Evolutionary conservation across 1,140 invertebrate genomes (phyloP).

Genomic region (Listronotus oregonensis): DNA sequence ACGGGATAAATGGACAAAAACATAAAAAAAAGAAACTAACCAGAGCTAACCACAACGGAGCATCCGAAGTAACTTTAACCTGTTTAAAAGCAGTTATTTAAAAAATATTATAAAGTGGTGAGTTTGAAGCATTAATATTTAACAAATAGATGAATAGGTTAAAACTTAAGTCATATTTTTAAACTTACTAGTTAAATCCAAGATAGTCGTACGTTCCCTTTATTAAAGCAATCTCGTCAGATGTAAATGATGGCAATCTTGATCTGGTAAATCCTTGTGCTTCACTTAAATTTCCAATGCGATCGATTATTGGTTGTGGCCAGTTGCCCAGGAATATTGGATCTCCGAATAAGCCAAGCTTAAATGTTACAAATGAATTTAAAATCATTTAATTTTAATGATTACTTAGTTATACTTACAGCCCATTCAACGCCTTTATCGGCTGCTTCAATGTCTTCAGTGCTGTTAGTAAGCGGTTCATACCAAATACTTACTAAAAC

Average conservation of each 20-base stretch:
- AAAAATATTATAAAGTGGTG: too few relatives aligned
- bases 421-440: constrained; percentile 55
- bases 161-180: not conserved
- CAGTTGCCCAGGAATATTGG: constrained; percentile 72
- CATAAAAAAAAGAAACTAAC: too few relatives aligned
- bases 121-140: too few relatives aligned
- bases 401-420: constrained; percentile 54
- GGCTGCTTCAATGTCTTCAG: constrained; percentile 57
- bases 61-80: too few relatives aligned
- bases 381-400: not conserved
- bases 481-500: constrained; percentile 57
- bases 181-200: constrained; percentile 40
- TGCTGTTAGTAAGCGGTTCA: constrained; percentile 52
- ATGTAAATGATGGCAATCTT: constrained; percentile 65
- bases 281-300: constrained; percentile 62
- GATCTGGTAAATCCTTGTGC: constrained; percentile 64
- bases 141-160: too few relatives aligned
- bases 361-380: constrained; percentile 41
- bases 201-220: constrained; percentile 55
- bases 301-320: constrained; percentile 64
- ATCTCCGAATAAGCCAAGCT: constrained; percentile 66
- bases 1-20: too few relatives aligned
- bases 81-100: too few relatives aligned
- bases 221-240: constrained; percentile 62
- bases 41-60: too few relatives aligned